These are phyloP conservation scores for Panagrolaimus sp. DNA, from an alignment of 1,140 invertebrate genomes.

Conservation along the genomic window DNA sequence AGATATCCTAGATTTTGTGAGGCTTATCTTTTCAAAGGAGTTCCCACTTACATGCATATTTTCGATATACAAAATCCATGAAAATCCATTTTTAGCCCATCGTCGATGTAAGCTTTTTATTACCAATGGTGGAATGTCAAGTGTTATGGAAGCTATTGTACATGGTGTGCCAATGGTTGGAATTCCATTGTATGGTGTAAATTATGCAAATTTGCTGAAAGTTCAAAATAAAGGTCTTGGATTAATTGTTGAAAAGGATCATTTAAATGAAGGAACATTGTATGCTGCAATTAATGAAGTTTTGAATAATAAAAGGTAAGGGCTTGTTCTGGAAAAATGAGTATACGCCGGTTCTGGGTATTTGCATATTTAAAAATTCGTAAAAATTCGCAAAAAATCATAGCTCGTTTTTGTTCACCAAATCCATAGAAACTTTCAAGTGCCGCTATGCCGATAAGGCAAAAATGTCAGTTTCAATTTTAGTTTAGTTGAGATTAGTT, in stretches of 20 bases:
- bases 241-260: constrained; percentile 43
- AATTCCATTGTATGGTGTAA: constrained; percentile 52
- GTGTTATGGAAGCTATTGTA: constrained; percentile 52
- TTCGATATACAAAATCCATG: no score
- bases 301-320: constrained; percentile 27
- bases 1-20: no score
- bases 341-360: no score
- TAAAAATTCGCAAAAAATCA: no score
- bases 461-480: no score
- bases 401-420: no score
- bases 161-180: constrained; percentile 53
- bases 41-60: no score
- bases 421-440: no score
- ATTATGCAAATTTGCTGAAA: constrained; percentile 46
- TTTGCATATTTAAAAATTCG: no score
- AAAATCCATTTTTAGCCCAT: constrained; percentile 29
- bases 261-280: constrained; percentile 32
- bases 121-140: constrained; percentile 54
- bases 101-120: constrained; percentile 45
- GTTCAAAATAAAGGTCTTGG: constrained; percentile 47
- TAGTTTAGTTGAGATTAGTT: no score
- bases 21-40: no score
- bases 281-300: constrained; percentile 31
- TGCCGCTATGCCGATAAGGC: no score
- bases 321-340: not conserved